These are phyloP conservation scores for Ploceus nigricollis DNA, from an alignment of 2,113 vertebrate species.

Conservation along the genomic window DNA sequence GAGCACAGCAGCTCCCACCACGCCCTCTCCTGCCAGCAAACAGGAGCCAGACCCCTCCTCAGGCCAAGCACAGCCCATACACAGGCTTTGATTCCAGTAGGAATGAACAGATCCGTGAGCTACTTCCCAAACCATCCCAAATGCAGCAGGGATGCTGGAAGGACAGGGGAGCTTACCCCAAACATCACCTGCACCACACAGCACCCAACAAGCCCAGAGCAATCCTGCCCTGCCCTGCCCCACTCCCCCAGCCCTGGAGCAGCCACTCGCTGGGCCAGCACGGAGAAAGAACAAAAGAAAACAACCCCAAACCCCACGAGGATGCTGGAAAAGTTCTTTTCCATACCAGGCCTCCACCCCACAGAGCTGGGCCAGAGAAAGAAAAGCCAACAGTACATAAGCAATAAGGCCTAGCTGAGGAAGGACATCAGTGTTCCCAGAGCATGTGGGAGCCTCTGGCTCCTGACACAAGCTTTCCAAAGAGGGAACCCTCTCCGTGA, in stretches of 20 bases:
- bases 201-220: not conserved
- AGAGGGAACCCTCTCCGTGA: not conserved
- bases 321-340: not conserved
- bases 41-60: not conserved
- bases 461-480: not conserved
- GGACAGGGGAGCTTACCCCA: not conserved
- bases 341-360: not conserved
- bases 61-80: rapidly evolving
- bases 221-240: not conserved
- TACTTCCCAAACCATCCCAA: not conserved
- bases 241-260: not conserved
- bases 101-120: not conserved
- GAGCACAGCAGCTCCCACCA: not conserved
- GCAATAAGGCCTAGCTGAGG: not conserved
- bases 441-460: not conserved
- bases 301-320: not conserved
- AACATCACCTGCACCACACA: not conserved
- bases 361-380: not conserved
- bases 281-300: not conserved
- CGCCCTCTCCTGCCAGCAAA: not conserved
- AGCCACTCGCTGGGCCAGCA: not conserved
- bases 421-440: not conserved
- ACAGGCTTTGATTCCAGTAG: not conserved
- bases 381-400: not conserved
- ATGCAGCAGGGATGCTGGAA: not conserved